These are phyloP conservation scores for Archips crataeganus DNA, from an alignment of 2,888 invertebrate genomes.

Conservation along the genomic window DNA sequence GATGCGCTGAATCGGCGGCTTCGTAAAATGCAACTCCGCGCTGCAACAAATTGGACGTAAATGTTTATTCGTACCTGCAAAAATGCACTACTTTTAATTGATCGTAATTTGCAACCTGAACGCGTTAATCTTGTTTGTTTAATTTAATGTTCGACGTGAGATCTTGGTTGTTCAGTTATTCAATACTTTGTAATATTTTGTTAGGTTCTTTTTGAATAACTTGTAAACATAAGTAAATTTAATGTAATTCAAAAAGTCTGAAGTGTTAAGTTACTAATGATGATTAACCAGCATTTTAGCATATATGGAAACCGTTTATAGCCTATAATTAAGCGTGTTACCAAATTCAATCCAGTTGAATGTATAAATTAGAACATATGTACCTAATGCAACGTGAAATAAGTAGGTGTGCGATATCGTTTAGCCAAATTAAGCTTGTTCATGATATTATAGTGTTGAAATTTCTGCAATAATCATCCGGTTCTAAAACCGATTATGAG, in stretches of 20 bases:
- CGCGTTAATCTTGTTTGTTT: conserved; percentile 22
- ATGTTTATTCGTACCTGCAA: conserved; percentile 63
- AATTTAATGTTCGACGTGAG: not conserved
- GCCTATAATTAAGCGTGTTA: not conserved
- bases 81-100: conserved; percentile 71
- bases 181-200: not conserved
- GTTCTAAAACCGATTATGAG: conserved; percentile 26
- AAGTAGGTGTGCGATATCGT: not conserved
- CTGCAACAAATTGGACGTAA: conserved; percentile 60
- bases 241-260: not conserved
- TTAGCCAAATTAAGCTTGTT: not conserved
- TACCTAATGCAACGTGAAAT: not conserved
- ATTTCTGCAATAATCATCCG: conserved; percentile 25
- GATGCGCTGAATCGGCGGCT: conserved; percentile 58
- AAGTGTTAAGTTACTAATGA: not conserved
- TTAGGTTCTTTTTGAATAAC: too few species aligned
- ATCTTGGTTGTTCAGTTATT: not conserved
- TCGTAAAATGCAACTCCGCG: conserved; percentile 49
- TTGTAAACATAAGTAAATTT: not conserved
- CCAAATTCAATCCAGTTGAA: not conserved
- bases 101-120: conserved; percentile 62
- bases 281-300: not conserved
- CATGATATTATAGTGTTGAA: not conserved
- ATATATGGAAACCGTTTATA: not conserved
- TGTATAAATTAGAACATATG: not conserved